phyloP scores from a whole-genome alignment of 2,888 invertebrate genomes.

The Caenorhabditis angaria region DNA sequence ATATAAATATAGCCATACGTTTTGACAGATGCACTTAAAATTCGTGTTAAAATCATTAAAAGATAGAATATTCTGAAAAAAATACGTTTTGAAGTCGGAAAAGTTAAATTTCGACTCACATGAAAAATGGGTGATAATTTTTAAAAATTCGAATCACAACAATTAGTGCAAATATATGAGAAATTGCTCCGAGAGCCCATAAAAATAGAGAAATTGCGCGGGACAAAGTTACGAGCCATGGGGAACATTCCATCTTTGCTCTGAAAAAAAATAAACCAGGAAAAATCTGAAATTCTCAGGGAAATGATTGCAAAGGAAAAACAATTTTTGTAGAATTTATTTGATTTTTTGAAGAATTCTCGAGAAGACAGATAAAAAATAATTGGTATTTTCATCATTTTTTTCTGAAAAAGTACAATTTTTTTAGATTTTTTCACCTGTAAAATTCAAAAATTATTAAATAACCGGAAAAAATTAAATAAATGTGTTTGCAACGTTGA shows the following conservation, averaged over 20 bases:
- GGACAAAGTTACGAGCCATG: slow-evolving; percentile 9
- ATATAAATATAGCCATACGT: slow-evolving; percentile 10
- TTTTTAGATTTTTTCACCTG: too few species aligned
- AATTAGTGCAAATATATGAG: slow-evolving; percentile 2
- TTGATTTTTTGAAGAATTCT: too few species aligned
- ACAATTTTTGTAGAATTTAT: too few species aligned
- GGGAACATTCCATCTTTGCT: neutral
- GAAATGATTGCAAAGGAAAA: too few species aligned
- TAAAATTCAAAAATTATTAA: too few species aligned
- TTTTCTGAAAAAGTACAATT: too few species aligned
- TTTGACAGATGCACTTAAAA: neutral
- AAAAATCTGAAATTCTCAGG: neutral
- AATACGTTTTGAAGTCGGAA: neutral
- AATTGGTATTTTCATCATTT: too few species aligned
- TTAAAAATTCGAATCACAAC: slow-evolving; percentile 3
- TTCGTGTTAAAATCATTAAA: slow-evolving; percentile 15
- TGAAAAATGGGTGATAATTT: slow-evolving; percentile 22
- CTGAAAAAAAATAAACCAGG: neutral
- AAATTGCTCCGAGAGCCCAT: slow-evolving; percentile 7
- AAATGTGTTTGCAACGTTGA: too few species aligned
- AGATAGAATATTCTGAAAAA: slow-evolving; percentile 19
- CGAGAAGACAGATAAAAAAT: too few species aligned
- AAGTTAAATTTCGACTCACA: slow-evolving; percentile 4
- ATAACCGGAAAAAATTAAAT: too few species aligned
- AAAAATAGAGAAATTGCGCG: slow-evolving; percentile 13